A percentile compares a stretch with the other conserved stretches of the same genome.
These are phyloP conservation scores for Chloroclysta siterata DNA, from an alignment of 2,888 invertebrate species.

Conservation along the genomic window DNA sequence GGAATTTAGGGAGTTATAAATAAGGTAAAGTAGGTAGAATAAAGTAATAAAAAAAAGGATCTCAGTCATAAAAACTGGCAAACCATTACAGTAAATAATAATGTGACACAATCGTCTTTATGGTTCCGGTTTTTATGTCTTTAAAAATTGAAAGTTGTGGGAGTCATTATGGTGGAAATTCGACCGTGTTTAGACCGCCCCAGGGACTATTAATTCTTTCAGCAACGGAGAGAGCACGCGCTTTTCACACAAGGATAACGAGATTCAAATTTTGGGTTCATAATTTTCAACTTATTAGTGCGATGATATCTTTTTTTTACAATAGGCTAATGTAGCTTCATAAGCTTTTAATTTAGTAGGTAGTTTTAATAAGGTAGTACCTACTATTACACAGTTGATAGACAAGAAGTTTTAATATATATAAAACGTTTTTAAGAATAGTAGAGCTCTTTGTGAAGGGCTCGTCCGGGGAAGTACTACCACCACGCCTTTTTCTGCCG, in stretches of 20 bases:
- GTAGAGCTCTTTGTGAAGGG: too few species aligned
- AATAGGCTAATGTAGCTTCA: too few species aligned
- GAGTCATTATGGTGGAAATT: slow-evolving; percentile 36
- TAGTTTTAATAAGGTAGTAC: too few species aligned
- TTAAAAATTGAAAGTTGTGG: slow-evolving; percentile 40
- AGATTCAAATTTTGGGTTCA: background rate
- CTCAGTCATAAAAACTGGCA: slow-evolving; percentile 36
- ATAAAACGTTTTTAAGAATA: too few species aligned
- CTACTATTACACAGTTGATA: too few species aligned
- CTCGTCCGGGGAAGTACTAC: too few species aligned
- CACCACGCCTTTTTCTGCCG: too few species aligned
- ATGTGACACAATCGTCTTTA: slow-evolving; percentile 45
- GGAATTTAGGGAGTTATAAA: background rate
- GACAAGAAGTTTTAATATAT: too few species aligned
- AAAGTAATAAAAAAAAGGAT: slow-evolving; percentile 42
- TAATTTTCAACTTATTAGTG: background rate
- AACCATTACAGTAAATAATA: slow-evolving; percentile 45
- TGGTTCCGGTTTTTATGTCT: slow-evolving; percentile 38
- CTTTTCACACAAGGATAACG: background rate
- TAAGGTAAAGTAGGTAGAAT: slow-evolving; percentile 17
- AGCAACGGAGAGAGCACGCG: background rate
- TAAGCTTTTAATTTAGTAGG: too few species aligned
- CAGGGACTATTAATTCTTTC: slow-evolving; percentile 7
- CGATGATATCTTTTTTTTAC: too few species aligned
- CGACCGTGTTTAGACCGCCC: slow-evolving; percentile 6